These are phyloP conservation scores for Rissa tridactyla DNA, from an alignment of 2,113 vertebrate species.

Conservation along the genomic window DNA sequence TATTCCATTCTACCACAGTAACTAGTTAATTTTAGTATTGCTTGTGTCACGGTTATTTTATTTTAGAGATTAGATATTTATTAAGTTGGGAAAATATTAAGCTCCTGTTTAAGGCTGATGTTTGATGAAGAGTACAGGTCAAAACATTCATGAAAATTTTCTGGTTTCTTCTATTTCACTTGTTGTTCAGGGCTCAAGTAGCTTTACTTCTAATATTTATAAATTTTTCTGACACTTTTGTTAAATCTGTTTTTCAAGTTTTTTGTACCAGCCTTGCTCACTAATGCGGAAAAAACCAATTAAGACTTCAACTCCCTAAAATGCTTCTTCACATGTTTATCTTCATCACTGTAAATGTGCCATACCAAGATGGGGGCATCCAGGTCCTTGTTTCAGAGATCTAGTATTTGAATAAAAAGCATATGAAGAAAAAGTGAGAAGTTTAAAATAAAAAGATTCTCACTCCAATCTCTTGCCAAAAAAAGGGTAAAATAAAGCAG, in stretches of 20 bases:
- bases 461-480: neutral
- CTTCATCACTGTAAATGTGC: neutral
- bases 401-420: neutral
- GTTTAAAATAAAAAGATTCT: neutral
- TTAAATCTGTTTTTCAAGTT: neutral
- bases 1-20: neutral
- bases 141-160: neutral
- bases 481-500: neutral
- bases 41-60: neutral
- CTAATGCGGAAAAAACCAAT: neutral
- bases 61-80: neutral
- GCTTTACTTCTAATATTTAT: neutral
- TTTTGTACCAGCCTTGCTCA: neutral
- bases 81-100: neutral
- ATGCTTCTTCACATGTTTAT: neutral
- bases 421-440: neutral
- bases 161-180: neutral
- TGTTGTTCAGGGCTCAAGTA: neutral
- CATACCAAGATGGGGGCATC: neutral
- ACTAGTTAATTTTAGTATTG: neutral
- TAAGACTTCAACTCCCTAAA: neutral
- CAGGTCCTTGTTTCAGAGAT: neutral
- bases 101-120: neutral
- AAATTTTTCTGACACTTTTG: neutral
- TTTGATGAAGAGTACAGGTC: neutral